Conservation (phyloP, 2,888 invertebrate genomes). For the Vesta saturnalis region DNA sequence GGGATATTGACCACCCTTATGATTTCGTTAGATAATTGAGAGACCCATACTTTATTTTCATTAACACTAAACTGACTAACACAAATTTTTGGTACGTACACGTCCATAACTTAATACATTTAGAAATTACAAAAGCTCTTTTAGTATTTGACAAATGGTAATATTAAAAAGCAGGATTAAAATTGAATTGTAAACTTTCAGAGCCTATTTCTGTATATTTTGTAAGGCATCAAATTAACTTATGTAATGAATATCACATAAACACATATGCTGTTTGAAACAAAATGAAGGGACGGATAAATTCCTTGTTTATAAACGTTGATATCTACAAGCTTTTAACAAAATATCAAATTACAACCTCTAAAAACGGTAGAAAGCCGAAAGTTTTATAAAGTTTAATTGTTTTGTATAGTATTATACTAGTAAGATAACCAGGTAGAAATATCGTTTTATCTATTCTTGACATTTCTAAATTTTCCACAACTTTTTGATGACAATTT, state of each 20-base stretch:
- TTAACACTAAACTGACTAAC: no score
- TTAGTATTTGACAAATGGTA: no score
- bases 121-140: no score
- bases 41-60: no score
- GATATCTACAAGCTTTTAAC: slow-evolving; percentile 35
- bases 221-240: background rate
- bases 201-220: background rate
- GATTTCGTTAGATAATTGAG: no score
- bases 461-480: slow-evolving; percentile 1
- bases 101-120: no score
- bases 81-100: no score
- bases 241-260: background rate
- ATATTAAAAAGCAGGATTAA: no score
- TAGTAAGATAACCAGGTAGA: slow-evolving; percentile 3
- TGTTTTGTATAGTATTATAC: slow-evolving; percentile 21
- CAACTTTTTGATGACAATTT: slow-evolving; percentile 18
- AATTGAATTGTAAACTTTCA: slow-evolving; percentile 10
- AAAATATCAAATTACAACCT: slow-evolving; percentile 31
- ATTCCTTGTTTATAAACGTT: slow-evolving; percentile 29
- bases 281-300: slow-evolving; percentile 16
- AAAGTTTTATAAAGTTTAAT: slow-evolving; percentile 30
- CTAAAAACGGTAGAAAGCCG: slow-evolving; percentile 25
- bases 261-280: background rate
- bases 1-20: no score
- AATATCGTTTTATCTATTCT: background rate